phyloP scores from a whole-genome alignment of 2,888 invertebrate genomes.

The Neoaliturus tenellus region DNA sequence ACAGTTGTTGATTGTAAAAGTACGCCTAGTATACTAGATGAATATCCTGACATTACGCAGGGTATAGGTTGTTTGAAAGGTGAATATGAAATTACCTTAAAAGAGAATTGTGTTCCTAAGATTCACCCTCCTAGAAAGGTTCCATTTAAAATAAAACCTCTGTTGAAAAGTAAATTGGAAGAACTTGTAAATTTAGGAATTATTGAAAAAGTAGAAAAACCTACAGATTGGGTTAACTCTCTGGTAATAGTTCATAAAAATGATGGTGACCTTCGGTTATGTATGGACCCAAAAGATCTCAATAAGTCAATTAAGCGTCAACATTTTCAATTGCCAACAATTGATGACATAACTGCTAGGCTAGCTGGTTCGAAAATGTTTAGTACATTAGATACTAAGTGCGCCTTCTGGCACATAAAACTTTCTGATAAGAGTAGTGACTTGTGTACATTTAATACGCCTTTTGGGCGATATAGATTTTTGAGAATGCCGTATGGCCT shows the following conservation, averaged over 20 bases:
- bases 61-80: too few relatives aligned
- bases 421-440: conserved; percentile 47
- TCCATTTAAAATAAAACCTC: not conserved
- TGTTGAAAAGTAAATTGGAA: conserved; percentile 25
- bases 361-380: conserved; percentile 64
- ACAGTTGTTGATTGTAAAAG: too few relatives aligned
- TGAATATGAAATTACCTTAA: too few relatives aligned
- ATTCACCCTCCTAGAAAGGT: conserved; percentile 34
- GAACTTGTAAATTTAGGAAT: conserved; percentile 43
- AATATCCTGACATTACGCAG: too few relatives aligned
- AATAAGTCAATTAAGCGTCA: conserved; percentile 45
- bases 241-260: conserved; percentile 58
- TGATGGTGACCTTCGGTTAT: conserved; percentile 56
- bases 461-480: conserved; percentile 59
- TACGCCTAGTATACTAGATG: too few relatives aligned
- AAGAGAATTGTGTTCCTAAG: too few relatives aligned
- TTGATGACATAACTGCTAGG: conserved; percentile 64
- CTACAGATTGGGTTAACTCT: conserved; percentile 60
- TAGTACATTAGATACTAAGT: conserved; percentile 60
- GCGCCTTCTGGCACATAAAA: conserved; percentile 59
- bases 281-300: conserved; percentile 55
- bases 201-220: conserved; percentile 54
- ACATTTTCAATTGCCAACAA: conserved; percentile 56
- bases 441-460: conserved; percentile 56
- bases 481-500: conserved; percentile 47